Evolutionary conservation across 2,797 vertebrate genomes (phyloP), one percentile per base, ranked within the genome.

Genomic region (Taeniopygia guttata): DNA sequence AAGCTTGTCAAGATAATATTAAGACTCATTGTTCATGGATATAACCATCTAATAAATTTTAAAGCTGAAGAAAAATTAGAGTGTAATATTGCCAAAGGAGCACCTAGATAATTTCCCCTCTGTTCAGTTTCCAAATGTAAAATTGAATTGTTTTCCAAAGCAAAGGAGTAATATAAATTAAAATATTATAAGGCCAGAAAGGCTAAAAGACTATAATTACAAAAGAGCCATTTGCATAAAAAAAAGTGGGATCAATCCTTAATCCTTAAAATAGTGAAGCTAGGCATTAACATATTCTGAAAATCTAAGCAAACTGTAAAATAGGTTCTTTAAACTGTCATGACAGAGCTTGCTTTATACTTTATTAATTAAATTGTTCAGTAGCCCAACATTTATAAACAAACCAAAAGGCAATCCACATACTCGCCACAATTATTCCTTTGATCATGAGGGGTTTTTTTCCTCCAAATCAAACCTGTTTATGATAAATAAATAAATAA

Each of bases 1-100:
- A 73, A 86, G 45, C 84, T 92, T 93, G 92, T 94, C 90, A 88
- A 94, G 91, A 93, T 89, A 94, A 90, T 69, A 84, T 55, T 70
- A 89, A 94, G 78, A 46, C 30, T 36, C 36, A 64, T 64, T 80
- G 32, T 32, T 32, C 19, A 58, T 58, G 45, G 64, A 15, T 89
- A 69, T 60, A 89, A 86, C 23, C 32, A 40, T 30, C 5, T 13
- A 89, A 63, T 67, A 38, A 89, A 70, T 56, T 66, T 79, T 69
- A 76, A 87, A 56, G 23, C 32, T 49, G 62, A 90, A 79, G 49
- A 87, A 90, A 91, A 95, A 72, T 86, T 58, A 26, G 69, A 54
- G 23, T 40, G 46, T 9, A 79, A 14, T 72, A 56, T 40, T 48
- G 26, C 69, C 68, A 94, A 56, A 48, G 58, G 8, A 84, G 9